Percentiles rank a stretch among this genome's conserved stretches.
These are phyloP conservation scores for Serranus cabrilla DNA, from an alignment of 2,797 vertebrate species.

Conservation along the genomic window DNA sequence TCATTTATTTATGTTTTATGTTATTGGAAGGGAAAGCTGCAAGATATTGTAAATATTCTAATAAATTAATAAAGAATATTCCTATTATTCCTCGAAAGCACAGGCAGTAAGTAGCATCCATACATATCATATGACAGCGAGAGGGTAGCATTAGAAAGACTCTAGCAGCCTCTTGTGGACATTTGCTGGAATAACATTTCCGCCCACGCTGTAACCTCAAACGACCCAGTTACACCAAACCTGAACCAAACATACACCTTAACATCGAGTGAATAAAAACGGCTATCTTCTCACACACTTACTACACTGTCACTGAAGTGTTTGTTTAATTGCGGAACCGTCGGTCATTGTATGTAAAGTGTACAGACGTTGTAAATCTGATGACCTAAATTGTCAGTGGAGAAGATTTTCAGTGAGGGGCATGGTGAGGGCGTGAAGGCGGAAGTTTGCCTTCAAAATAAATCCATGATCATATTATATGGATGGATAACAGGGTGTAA, in stretches of 20 bases:
- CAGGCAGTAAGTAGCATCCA: not conserved
- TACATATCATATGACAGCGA: not conserved
- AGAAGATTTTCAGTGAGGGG: no score
- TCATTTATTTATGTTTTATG: no score
- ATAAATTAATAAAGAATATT: not conserved
- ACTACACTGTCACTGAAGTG: not conserved
- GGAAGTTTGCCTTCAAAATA: no score
- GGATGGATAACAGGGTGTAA: no score
- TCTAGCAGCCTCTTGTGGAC: conserved; percentile 41
- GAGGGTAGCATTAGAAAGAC: no score
- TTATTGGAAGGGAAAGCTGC: no score
- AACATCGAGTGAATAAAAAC: not conserved
- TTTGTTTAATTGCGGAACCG: no score
- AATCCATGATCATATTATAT: no score
- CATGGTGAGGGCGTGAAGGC: no score
- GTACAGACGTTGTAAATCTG: not conserved
- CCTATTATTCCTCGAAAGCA: conserved; percentile 2
- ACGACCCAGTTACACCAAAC: not conserved
- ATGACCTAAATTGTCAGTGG: not conserved
- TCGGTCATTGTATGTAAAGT: no score
- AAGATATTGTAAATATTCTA: not conserved
- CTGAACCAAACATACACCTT: not conserved
- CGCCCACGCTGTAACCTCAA: not conserved
- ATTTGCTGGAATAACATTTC: not conserved
- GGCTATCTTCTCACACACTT: not conserved